Evolutionary conservation across 2,797 vertebrate species (phyloP).

Genomic region (Hemibagrus guttatus): DNA sequence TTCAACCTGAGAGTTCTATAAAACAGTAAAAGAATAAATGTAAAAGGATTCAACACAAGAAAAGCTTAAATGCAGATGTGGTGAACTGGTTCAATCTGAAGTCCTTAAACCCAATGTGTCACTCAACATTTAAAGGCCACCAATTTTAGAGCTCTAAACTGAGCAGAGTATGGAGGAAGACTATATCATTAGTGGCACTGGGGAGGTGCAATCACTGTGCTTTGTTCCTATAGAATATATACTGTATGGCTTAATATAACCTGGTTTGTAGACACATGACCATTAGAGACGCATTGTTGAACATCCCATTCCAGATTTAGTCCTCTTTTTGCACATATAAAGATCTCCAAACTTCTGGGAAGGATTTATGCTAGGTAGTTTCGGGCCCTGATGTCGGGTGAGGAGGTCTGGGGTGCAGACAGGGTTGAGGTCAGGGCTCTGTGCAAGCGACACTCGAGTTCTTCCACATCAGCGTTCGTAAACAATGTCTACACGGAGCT

Average conservation of each 20-base stretch:
- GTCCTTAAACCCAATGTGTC: not conserved
- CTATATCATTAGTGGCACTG: not conserved
- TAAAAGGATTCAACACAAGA: not conserved
- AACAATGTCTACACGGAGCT: no score
- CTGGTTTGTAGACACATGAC: not conserved
- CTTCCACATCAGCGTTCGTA: no score
- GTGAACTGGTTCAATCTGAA: not conserved
- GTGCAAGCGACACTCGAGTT: no score
- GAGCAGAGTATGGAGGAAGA: not conserved
- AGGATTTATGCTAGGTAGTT: not conserved
- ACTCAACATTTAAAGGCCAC: not conserved
- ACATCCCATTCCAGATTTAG: not conserved
- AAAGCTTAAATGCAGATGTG: not conserved
- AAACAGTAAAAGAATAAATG: not conserved
- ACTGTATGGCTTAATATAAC: not conserved
- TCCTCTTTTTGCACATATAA: not conserved
- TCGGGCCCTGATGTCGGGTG: not conserved
- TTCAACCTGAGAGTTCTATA: no score
- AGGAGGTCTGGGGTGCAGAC: not conserved
- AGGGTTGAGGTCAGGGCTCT: no score
- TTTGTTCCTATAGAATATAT: not conserved
- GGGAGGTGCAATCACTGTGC: not conserved
- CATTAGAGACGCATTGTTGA: not conserved
- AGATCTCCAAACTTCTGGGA: not conserved
- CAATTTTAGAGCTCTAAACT: not conserved